Conservation (phyloP, 1,140 invertebrate species). For the Leptinotarsa defecta region DNA sequence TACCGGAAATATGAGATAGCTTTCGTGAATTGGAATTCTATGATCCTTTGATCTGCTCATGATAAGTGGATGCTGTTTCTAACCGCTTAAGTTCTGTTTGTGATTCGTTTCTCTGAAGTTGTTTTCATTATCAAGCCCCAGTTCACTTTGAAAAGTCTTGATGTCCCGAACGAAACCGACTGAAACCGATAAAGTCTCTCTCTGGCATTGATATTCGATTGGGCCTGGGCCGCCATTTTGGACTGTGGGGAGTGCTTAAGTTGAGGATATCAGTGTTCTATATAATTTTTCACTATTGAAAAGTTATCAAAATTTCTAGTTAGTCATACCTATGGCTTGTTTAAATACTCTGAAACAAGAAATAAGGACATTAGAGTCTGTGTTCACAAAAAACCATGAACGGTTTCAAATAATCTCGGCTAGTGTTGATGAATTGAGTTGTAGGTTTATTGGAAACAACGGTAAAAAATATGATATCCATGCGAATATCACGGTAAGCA, state of each 20-base stretch:
- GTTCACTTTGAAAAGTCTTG: constrained; percentile 22
- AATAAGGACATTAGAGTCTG: constrained; percentile 93
- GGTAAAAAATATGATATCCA: constrained; percentile 96
- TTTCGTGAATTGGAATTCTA: too few species aligned
- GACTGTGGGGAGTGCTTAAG: constrained; percentile 47
- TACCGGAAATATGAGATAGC: too few species aligned
- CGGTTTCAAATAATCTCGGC: constrained; percentile 96
- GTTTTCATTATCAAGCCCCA: too few species aligned
- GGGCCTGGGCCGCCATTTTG: constrained; percentile 47
- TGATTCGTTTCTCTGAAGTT: too few species aligned
- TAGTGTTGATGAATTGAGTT: constrained; percentile 96
- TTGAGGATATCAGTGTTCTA: constrained; percentile 36
- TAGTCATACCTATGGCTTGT: constrained; percentile 83
- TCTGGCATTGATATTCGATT: neutral
- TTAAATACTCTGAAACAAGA: constrained; percentile 96
- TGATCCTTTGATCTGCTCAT: too few species aligned
- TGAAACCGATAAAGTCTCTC: constrained; percentile 30
- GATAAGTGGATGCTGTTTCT: too few species aligned
- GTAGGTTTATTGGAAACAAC: constrained; percentile 92
- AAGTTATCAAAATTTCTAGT: constrained; percentile 43
- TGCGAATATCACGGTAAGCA: constrained; percentile 95
- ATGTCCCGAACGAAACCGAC: constrained; percentile 16
- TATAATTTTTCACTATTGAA: constrained; percentile 37
- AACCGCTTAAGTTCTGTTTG: too few species aligned
- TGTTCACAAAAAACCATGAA: constrained; percentile 94